These are phyloP conservation scores for Microctonus brassicae DNA, from an alignment of 2,888 invertebrate genomes.

Conservation along the genomic window DNA sequence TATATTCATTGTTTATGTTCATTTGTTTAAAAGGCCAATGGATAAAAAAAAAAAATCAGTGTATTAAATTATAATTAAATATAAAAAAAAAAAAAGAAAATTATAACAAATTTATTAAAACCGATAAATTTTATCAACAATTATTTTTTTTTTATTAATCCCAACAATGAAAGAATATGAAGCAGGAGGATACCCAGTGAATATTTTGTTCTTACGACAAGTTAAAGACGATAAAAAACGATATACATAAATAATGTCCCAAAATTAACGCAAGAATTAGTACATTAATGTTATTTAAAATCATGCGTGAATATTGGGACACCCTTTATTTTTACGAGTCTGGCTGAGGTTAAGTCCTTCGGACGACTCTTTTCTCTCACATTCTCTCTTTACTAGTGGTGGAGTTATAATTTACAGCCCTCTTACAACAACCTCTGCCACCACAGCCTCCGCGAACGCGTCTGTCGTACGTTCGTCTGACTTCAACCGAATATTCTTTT, in stretches of 20 bases:
- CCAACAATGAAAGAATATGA: neutral
- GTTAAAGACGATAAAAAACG: constrained; percentile 36
- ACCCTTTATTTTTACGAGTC: constrained; percentile 67
- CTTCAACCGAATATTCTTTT: constrained; percentile 41
- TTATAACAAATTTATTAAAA: too few species aligned
- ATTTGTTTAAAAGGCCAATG: too few species aligned
- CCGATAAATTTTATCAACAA: too few species aligned
- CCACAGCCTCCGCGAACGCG: constrained; percentile 43
- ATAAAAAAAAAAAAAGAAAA: too few species aligned
- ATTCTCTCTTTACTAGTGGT: constrained; percentile 56
- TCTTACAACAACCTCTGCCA: constrained; percentile 51
- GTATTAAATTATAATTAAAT: too few species aligned
- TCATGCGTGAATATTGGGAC: too few species aligned
- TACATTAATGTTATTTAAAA: too few species aligned
- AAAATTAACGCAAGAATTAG: too few species aligned
- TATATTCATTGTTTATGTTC: too few species aligned
- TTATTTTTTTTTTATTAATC: too few species aligned
- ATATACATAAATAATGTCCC: too few species aligned
- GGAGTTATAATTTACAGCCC: constrained; percentile 68
- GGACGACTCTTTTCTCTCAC: constrained; percentile 55
- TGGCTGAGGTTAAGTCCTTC: constrained; percentile 63
- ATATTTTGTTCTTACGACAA: neutral
- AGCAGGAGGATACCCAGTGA: neutral
- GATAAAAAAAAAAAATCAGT: too few species aligned
- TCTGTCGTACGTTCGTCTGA: constrained; percentile 47